Evolutionary conservation across 2,797 vertebrate species (phyloP), one percentile per base, ranked within the genome.

Genomic region (Trachurus trachurus): DNA sequence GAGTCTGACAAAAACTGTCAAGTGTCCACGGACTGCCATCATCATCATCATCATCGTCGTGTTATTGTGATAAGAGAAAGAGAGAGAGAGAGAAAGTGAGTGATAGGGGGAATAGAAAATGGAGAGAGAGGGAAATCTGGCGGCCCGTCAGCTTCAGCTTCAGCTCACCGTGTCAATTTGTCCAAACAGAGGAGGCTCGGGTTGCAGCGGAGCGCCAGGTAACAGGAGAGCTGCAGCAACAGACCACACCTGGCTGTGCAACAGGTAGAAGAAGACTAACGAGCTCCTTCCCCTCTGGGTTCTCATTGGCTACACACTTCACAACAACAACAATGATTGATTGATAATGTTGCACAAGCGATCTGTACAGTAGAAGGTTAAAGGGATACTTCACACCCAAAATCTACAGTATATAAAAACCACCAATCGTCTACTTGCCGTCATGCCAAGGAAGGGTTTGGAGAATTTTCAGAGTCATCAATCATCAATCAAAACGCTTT

Each of bases 81-180:
- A n/a, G n/a, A n/a, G n/a, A 26, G 26, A 26, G 66, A 77, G 53
- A 73, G 54, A 82, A 73, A 81, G 81, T 49, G 63, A 81, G 26
- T 22, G 59, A 11, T 49, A 22, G 31, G 5, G 31, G 31, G 4
- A 54, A 68, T 6, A 61, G 29, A 58, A 70, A 85, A 21, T 19
- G 12, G 61, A 75, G 71, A 62, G 59, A 81, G 77, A 69, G 83
- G 95, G 94, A 96, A 96, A 96, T 97, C 96, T 97, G 97, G 95
- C 95, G 89, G 93, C 92, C 94, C 93, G 94, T 96, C 96, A 96
- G 70, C 82, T 26, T 26, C 26, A 26, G 26, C 26, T 26, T 71
- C 10, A 93, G 94, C 94, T 96, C 95, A 94, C 95, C 95, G 94
- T 96, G 94, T 91, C 88, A 93, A 88, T 94, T 94, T 82, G 96